These are phyloP conservation scores for Clitarchus hookeri DNA, from an alignment of 2,888 invertebrate species.

Conservation along the genomic window DNA sequence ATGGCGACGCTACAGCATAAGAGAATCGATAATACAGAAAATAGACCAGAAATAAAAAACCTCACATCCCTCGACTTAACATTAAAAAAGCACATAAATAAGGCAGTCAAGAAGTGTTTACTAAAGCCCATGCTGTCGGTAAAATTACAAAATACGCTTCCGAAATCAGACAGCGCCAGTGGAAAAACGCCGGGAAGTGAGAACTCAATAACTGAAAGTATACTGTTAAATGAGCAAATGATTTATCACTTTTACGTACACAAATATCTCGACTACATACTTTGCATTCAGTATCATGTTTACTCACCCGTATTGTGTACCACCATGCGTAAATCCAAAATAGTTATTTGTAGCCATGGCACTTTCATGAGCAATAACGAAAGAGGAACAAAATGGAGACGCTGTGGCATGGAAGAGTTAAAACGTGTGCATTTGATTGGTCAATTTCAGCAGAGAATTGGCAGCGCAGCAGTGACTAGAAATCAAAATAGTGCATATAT, in stretches of 20 bases:
- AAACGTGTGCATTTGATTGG: conserved; percentile 33
- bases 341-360: conserved; percentile 89
- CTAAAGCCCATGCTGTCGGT: background rate
- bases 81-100: background rate
- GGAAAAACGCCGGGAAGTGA: background rate
- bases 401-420: conserved; percentile 31
- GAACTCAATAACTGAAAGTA: background rate
- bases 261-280: background rate
- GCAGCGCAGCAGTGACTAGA: background rate
- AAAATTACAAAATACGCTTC: background rate
- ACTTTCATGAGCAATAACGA: conserved; percentile 32
- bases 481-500: no score
- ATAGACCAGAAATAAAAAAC: background rate
- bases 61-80: background rate
- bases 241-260: background rate
- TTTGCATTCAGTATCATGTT: conserved; percentile 26
- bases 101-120: background rate
- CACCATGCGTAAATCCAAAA: conserved; percentile 92
- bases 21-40: background rate
- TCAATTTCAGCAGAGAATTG: background rate
- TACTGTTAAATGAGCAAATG: background rate
- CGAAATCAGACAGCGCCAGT: background rate
- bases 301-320: conserved; percentile 88
- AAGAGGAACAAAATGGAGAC: conserved; percentile 38
- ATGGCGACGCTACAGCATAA: background rate